These are phyloP conservation scores for Drosophila infuscata DNA, from an alignment of 2,888 invertebrate genomes.

Conservation along the genomic window DNA sequence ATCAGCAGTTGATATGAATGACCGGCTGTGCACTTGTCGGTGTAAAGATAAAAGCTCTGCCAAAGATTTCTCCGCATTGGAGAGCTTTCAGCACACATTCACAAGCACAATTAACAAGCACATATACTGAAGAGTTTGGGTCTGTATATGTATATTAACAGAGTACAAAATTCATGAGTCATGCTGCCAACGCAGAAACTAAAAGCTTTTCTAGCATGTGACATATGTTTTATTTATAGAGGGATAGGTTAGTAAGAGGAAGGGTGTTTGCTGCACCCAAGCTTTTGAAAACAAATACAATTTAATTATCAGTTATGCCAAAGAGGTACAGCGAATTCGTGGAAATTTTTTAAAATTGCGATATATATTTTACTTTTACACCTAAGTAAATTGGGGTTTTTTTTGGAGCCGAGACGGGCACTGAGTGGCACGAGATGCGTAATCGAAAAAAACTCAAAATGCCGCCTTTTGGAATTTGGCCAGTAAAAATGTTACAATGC, in stretches of 20 bases:
- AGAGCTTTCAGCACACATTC: conserved; percentile 46
- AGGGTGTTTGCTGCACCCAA: background rate
- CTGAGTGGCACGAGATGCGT: conserved; percentile 65
- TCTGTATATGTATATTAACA: background rate
- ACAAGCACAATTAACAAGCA: background rate
- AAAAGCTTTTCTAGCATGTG: conserved; percentile 59
- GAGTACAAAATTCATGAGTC: conserved; percentile 66
- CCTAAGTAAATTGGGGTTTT: conserved; percentile 18
- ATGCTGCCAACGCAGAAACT: conserved; percentile 57
- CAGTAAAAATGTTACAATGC: conserved; percentile 9
- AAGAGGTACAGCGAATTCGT: conserved; percentile 52
- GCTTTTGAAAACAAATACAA: conserved; percentile 37
- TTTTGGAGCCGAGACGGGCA: conserved; percentile 56
- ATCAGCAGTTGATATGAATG: conserved; percentile 16
- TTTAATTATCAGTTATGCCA: conserved; percentile 26
- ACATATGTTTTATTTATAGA: conserved; percentile 46
- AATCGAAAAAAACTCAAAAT: conserved; percentile 18
- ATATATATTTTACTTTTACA: conserved; percentile 3
- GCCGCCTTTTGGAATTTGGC: conserved; percentile 32
- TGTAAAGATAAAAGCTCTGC: conserved; percentile 65
- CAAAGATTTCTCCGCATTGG: conserved; percentile 37
- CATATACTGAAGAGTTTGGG: conserved; percentile 11
- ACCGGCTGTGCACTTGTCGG: conserved; percentile 18
- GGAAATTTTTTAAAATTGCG: conserved; percentile 54
- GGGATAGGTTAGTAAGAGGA: conserved; percentile 36